phyloP scores from a whole-genome alignment of 2,888 invertebrate genomes.

The Tanytarsus gracilentus region DNA sequence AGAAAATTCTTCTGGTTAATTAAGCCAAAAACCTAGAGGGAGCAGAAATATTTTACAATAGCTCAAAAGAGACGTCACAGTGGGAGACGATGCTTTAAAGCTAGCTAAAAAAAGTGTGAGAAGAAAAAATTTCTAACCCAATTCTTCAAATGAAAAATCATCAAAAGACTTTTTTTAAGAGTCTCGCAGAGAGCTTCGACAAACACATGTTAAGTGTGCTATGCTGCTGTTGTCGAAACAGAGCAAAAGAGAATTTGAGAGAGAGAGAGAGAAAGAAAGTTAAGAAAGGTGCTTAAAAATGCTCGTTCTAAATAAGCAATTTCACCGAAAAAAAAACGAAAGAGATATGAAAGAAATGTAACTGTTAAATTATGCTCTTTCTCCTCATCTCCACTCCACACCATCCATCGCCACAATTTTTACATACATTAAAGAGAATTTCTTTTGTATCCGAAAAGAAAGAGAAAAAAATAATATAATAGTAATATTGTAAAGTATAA shows the following conservation, averaged over 20 bases:
- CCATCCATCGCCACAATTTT: not conserved
- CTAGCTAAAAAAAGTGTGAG: not conserved
- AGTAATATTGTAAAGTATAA: no score
- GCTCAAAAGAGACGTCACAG: no score
- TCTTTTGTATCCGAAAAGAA: slow-evolving; percentile 8
- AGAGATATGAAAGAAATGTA: slow-evolving; percentile 8
- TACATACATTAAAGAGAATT: not conserved
- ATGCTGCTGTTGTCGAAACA: no score
- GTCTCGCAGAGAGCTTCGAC: no score
- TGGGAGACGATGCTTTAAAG: not conserved
- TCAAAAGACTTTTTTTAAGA: no score
- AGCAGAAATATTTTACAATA: no score
- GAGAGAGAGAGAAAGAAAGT: slow-evolving; percentile 21
- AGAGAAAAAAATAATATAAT: not conserved
- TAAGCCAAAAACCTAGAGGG: no score
- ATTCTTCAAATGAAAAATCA: slow-evolving; percentile 18
- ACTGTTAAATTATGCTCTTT: slow-evolving; percentile 15
- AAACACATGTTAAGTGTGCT: no score
- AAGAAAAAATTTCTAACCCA: slow-evolving; percentile 22
- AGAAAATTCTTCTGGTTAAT: no score
- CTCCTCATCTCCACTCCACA: not conserved
- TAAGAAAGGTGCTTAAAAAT: slow-evolving; percentile 12
- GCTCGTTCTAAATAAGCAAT: slow-evolving; percentile 13
- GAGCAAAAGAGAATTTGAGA: slow-evolving; percentile 7
- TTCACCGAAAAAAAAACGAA: no score